Base-by-base conservation (phyloP, 2,797 vertebrate genomes). In the Xiphorhynchus erythropygius region DNA sequence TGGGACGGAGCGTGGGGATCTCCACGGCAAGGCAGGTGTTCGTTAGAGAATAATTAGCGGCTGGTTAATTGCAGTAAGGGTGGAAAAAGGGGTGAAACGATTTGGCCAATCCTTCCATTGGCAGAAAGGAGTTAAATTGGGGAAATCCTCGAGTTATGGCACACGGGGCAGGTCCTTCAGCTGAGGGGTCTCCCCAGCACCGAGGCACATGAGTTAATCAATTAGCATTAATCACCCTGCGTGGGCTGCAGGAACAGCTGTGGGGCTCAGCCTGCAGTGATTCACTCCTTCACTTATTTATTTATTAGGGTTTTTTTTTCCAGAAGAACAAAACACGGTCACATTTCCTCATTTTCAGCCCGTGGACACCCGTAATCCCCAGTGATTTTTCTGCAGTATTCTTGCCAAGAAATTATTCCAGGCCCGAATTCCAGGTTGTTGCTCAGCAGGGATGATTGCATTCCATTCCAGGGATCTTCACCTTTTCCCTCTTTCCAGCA, bases 11-110 rank as follows among this genome's bases (percentile, higher is more conserved):
- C 7, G 1, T 15, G 18, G 50, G 50, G 52, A 32, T 30, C 25
- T 42, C 35, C 21, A 1, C 3, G 33, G 50, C 13, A n/a, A 24
- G 13, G 21, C 1, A 0, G 50, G 24, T 7, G 3, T 27, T 42
- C 11, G 5, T 4, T 44, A 4, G 14, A 23, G 37, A 46, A 27
- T 76, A 44, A 46, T 76, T 76, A 44, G 44, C 18, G n/a, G 53
- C 13, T 44, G 63, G 4, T 37, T 76, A 52, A n/a, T 46, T 60
- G 63, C 28, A 21, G 2, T 39, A 2, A 1, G 39, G 55, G 28
- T n/a, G 39, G 47, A n/a, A 11, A 25, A 25, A 0, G 1, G 46
- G 55, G 13, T 39, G n/a, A 53, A 46, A 69, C 4, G 24, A 21
- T 53, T 53, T 53, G 28, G 46, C 25, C 57, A 25, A 13, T 37